Base-by-base conservation (phyloP, 2,888 invertebrate species). In the Plebejus anna region DNA sequence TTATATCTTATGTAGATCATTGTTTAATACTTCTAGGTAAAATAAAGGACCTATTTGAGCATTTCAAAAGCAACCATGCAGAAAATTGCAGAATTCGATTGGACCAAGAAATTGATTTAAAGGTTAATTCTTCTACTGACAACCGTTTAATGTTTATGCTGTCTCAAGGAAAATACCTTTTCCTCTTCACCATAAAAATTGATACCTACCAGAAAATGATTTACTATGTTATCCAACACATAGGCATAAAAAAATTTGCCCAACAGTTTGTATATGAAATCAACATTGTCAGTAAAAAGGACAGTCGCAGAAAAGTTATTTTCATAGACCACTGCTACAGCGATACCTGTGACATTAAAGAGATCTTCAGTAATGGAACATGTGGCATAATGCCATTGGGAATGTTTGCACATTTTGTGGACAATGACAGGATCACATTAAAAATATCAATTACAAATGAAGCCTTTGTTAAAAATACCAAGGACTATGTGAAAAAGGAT, bases 301-400 rank as follows among this genome's bases (percentile, higher is more conserved):
- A 91, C 76, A 71, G 81, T 4, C 84, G 89, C 59, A 85, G 90
- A 9, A 90, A 89, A 80, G 86, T 86, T 0, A 85, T 85, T 16
- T 93, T 88, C 79, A 86, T 82, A 4, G 93, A 93, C 77, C 87
- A 90, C 78, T 93, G 93, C 80, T 90, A 86, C 78, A 91, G 88
- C 80, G 92, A 93, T 79, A 82, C 87, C 6, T 81, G 88, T 16
- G 89, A 89, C 78, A 83, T 87, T 16, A 90, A 92, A 75, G 90
- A 91, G 78, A 84, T 93, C 4, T 89, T 91, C 78, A 87, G 87
- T 22, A 81, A 80, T 61, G 87, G 85, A 0, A 90, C 88, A 82
- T 93, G 93, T 81, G 89, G 88, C 22, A 81, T 90, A 57, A 77
- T 92, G 72, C 91, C 93, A 1, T 80, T 92, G 28, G 86, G 85